A percentile compares a stretch with the other conserved stretches of the same genome.
Evolutionary conservation across 2,113 vertebrate genomes (phyloP).

Genomic region (Abramis brama): DNA sequence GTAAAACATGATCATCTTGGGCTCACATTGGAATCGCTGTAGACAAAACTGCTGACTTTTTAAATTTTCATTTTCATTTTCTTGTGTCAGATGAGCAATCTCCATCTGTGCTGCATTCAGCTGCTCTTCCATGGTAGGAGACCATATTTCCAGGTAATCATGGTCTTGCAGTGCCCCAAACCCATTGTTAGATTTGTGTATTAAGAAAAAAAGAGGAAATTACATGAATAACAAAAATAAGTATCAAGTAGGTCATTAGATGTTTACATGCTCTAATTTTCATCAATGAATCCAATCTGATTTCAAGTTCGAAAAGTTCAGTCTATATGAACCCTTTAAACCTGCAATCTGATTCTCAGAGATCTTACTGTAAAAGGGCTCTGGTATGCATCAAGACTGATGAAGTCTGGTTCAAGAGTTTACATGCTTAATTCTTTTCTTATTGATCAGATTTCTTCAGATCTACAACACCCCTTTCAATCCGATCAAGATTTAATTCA

Average conservation of each 20-base stretch:
- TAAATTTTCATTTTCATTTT: conserved; percentile 19
- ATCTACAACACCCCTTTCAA: too few species aligned
- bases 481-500: too few species aligned
- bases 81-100: neutral
- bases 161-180: conserved; percentile 23
- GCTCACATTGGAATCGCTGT: conserved; percentile 19
- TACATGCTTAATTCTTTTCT: neutral
- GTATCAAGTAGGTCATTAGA: neutral
- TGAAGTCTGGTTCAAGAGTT: too few species aligned
- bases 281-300: neutral
- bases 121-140: too few species aligned
- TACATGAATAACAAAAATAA: neutral
- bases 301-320: neutral
- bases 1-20: conserved; percentile 34
- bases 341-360: too few species aligned
- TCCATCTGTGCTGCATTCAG: too few species aligned
- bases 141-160: neutral
- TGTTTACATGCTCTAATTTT: neutral
- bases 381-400: too few species aligned
- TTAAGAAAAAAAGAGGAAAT: neutral
- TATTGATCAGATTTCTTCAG: too few species aligned
- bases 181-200: neutral
- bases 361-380: too few species aligned
- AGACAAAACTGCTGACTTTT: neutral
- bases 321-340: neutral